Evolutionary conservation across 2,888 invertebrate species (phyloP).

Genomic region (Dugesia japonica): DNA sequence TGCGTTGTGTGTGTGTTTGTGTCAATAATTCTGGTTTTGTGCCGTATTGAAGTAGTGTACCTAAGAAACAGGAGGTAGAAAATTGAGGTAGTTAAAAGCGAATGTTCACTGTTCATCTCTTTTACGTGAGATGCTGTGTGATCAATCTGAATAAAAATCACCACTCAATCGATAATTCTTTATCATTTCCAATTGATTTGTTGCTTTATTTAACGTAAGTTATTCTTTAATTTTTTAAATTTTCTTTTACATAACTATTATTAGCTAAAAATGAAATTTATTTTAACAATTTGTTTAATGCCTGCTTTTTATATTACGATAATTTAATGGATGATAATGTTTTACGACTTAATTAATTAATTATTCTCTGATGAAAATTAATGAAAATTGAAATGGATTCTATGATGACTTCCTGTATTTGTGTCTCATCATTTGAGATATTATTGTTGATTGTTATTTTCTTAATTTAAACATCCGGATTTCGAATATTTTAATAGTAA

Average conservation of each 20-base stretch:
- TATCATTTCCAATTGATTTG: not conserved
- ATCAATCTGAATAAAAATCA: conserved; percentile 12
- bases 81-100: conserved; percentile 10
- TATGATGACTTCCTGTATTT: not conserved
- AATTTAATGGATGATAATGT: not conserved
- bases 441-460: not conserved
- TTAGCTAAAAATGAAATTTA: too few species aligned
- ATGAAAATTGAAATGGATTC: not conserved
- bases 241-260: not conserved
- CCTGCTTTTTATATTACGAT: too few species aligned
- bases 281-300: too few species aligned
- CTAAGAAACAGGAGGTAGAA: conserved; percentile 8
- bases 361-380: not conserved
- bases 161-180: conserved; percentile 14
- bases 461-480: conserved; percentile 2
- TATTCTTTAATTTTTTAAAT: not conserved
- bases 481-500: not conserved
- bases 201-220: not conserved
- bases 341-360: not conserved
- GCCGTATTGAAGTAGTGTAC: conserved; percentile 16
- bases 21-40: conserved; percentile 11
- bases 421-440: not conserved
- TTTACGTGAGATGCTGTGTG: conserved; percentile 20
- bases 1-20: not conserved
- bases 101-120: not conserved